Evolutionary conservation across 2,888 invertebrate species (phyloP), one percentile per base, ranked within the genome.

Genomic region (Morpho deidamia): DNA sequence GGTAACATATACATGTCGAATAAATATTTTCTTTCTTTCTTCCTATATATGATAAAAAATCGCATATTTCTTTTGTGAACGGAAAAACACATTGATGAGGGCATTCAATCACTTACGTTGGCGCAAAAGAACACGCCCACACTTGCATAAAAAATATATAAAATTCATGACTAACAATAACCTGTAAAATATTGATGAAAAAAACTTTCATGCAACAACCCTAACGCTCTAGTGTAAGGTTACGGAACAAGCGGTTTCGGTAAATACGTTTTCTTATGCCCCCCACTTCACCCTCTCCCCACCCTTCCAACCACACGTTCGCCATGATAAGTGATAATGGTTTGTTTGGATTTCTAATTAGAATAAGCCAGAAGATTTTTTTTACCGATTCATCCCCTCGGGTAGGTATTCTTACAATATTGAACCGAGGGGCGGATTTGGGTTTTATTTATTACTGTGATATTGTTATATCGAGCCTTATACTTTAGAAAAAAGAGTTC

Each of bases 181-280:
- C 23, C 23, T 23, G 1, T 23, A 2, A 23, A 1, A 23, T 23
- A 5, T 23, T 23, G 23, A 23, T 23, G n/a, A 23, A 0, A 23
- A 23, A 23, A 23, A 23, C 23, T 44, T 40, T 47, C 8, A 8
- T 8, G 44, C 49, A 64, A 0, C 79, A 82, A 53, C 83, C 83
- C 83, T 84, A 67, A 43, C 46, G 64, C 72, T 72, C 72, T 72
- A 70, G 76, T 81, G 74, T 81, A 80, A 80, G 76, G 79, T 79
- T 74, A 78, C 71, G 71, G 68, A 70, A 72, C 80, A 74, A 80
- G 79, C 77, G 80, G 76, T 74, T 68, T 73, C 66, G 70, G 79
- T 72, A 79, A 81, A 83, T 79, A 81, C 78, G 78, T 72, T 81
- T 79, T 77, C 79, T 81, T 78, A 81, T 76, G 74, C 74, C 67